A percentile compares a stretch with the other conserved stretches of the same genome.
Conservation (phyloP, 2,113 vertebrate species). For the Cyprinodon variegatus region DNA sequence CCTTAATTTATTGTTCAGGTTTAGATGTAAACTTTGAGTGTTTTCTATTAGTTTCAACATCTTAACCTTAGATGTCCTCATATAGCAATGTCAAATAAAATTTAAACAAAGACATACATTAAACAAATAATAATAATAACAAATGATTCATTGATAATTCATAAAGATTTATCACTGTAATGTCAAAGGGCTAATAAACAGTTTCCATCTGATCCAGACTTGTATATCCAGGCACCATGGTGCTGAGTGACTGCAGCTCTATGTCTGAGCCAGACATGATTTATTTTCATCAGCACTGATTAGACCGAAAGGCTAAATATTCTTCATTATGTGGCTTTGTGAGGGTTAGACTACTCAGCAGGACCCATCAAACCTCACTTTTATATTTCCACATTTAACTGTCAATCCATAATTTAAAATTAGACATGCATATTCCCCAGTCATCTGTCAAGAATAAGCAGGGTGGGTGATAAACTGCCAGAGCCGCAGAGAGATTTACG, state of each 20-base stretch:
- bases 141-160: neutral
- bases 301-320: constrained; percentile 29
- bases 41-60: neutral
- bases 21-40: neutral
- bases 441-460: constrained; percentile 10
- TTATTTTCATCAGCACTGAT: constrained; percentile 38
- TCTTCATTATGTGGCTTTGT: constrained; percentile 9
- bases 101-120: neutral
- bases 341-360: neutral
- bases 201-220: constrained; percentile 6
- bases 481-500: constrained; percentile 26
- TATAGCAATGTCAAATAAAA: neutral
- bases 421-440: neutral
- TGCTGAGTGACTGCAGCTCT: constrained; percentile 31
- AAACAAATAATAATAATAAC: neutral
- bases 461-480: neutral
- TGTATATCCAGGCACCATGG: constrained; percentile 1
- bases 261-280: constrained; percentile 13
- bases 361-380: neutral
- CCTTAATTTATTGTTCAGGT: neutral
- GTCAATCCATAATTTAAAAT: neutral
- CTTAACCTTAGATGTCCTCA: neutral
- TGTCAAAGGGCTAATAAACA: constrained; percentile 16
- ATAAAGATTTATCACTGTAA: neutral
- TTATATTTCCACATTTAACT: neutral